These are phyloP conservation scores for Euwallacea fornicatus DNA, from an alignment of 1,140 invertebrate species.

Conservation along the genomic window DNA sequence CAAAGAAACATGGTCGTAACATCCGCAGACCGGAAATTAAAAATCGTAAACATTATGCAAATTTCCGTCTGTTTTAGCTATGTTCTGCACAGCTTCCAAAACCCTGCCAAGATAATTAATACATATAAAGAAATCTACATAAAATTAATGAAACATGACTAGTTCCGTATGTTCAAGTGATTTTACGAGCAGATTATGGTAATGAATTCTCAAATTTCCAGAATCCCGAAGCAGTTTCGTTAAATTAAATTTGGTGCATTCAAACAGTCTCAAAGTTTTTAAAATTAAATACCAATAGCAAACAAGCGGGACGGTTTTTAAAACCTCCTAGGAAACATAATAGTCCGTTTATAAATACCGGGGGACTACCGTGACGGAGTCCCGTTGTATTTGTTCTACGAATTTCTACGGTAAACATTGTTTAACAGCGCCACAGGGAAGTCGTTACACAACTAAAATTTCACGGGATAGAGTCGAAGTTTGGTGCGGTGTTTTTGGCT, in stretches of 20 bases:
- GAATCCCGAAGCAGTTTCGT: too few relatives aligned
- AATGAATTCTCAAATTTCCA: too few relatives aligned
- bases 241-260: too few relatives aligned
- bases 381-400: constrained; percentile 23
- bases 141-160: too few relatives aligned
- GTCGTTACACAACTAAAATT: constrained; percentile 21
- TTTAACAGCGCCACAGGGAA: constrained; percentile 23
- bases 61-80: too few relatives aligned
- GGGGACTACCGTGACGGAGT: constrained; percentile 19
- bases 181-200: not conserved
- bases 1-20: too few relatives aligned
- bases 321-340: constrained; percentile 18
- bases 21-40: too few relatives aligned
- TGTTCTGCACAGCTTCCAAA: too few relatives aligned
- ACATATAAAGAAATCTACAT: too few relatives aligned
- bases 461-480: constrained; percentile 4
- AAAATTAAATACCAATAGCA: constrained; percentile 11
- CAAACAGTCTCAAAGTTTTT: not conserved
- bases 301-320: not conserved
- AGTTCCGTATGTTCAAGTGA: too few relatives aligned
- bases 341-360: constrained; percentile 20
- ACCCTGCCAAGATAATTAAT: too few relatives aligned
- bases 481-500: not conserved
- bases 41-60: too few relatives aligned
- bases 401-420: constrained; percentile 27